Evolutionary conservation across 2,113 vertebrate species (phyloP).

Genomic region (Gorsachius goisagi): DNA sequence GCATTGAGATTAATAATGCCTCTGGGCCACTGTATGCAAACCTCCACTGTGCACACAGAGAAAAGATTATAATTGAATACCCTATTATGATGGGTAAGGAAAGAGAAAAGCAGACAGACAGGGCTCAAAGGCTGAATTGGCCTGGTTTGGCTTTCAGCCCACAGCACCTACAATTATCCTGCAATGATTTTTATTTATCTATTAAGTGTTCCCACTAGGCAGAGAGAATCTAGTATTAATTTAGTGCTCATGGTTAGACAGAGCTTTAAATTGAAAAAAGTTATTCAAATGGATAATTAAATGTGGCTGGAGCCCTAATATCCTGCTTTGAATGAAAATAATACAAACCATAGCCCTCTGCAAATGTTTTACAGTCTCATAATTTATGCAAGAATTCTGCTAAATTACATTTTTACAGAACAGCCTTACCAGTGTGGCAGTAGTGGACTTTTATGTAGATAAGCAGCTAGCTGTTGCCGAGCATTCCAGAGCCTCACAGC

Average conservation of each 20-base stretch:
- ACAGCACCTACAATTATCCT: slow-evolving; percentile 73
- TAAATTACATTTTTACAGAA: not conserved
- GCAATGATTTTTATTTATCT: slow-evolving; percentile 75
- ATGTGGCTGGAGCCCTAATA: slow-evolving; percentile 44
- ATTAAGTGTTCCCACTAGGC: slow-evolving; percentile 68
- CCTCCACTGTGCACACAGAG: slow-evolving; percentile 63
- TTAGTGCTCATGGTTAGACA: slow-evolving; percentile 66
- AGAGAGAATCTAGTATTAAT: slow-evolving; percentile 67
- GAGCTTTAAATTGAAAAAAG: slow-evolving; percentile 70
- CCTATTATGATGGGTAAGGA: slow-evolving; percentile 66
- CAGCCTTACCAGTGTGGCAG: not conserved
- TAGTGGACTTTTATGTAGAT: not conserved
- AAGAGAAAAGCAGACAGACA: slow-evolving; percentile 57
- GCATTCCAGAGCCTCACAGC: not conserved
- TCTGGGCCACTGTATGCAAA: slow-evolving; percentile 73
- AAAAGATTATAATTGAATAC: slow-evolving; percentile 77
- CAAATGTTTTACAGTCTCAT: slow-evolving; percentile 18
- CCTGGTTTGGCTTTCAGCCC: slow-evolving; percentile 69
- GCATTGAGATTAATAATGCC: slow-evolving; percentile 71
- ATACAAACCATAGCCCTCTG: slow-evolving; percentile 14
- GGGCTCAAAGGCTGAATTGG: slow-evolving; percentile 58
- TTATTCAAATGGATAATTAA: slow-evolving; percentile 73
- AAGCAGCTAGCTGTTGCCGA: not conserved
- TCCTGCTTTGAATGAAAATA: slow-evolving; percentile 42
- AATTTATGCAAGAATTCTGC: slow-evolving; percentile 33